Conservation (phyloP, 2,888 invertebrate species). For the Coelinius sp. region DNA sequence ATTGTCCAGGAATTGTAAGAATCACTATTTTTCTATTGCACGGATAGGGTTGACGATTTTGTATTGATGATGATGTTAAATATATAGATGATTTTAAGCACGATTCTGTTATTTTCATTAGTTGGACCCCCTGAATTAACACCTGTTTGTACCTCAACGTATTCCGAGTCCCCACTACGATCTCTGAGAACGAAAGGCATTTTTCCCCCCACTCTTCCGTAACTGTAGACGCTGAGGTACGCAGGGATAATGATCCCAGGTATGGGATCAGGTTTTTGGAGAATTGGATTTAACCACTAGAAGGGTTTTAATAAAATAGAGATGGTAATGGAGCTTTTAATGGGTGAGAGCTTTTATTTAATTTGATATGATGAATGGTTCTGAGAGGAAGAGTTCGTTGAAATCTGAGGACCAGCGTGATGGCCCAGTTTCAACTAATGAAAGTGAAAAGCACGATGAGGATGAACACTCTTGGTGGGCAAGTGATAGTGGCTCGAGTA, state of each 20-base stretch:
- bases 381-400: slow-evolving; percentile 24
- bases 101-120: not conserved
- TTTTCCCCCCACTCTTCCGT: not conserved
- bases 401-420: slow-evolving; percentile 47
- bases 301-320: not conserved
- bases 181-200: too few relatives aligned
- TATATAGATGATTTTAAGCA: not conserved
- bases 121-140: not conserved
- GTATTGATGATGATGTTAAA: not conserved
- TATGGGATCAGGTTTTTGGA: not conserved
- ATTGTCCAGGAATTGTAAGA: not conserved
- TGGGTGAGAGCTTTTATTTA: not conserved
- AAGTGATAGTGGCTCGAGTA: slow-evolving; percentile 67
- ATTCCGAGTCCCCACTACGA: not conserved
- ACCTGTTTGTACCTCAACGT: too few relatives aligned
- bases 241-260: not conserved
- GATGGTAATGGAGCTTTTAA: not conserved
- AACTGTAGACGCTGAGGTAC: not conserved
- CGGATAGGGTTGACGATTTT: not conserved
- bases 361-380: not conserved
- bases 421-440: slow-evolving; percentile 38
- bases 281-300: not conserved
- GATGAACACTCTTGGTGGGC: slow-evolving; percentile 67
- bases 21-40: not conserved
- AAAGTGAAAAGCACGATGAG: slow-evolving; percentile 52